Conservation (phyloP, 2,888 invertebrate genomes). For the Dynastes grantii region DNA sequence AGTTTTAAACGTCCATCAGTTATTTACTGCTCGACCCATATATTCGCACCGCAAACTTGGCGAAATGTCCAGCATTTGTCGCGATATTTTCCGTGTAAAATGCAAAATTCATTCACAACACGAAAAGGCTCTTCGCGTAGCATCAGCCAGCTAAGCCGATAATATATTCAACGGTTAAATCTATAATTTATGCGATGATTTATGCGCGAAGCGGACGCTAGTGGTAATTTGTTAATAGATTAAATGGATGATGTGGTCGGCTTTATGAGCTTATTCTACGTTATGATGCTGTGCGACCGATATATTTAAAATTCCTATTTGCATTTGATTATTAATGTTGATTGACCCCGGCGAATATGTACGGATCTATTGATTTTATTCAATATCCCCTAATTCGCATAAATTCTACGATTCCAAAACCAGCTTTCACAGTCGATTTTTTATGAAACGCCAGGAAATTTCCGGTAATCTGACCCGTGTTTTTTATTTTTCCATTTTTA, state of each 20-base stretch:
- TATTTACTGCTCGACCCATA: conserved; percentile 15
- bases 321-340: conserved; percentile 41
- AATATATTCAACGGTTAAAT: conserved; percentile 64
- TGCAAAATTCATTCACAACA: conserved; percentile 58
- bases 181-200: conserved; percentile 66
- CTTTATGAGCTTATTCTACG: conserved; percentile 54
- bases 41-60: conserved; percentile 27
- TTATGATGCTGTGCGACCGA: conserved; percentile 29
- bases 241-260: conserved; percentile 59
- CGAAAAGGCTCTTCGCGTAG: conserved; percentile 60
- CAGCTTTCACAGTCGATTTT: too few relatives aligned
- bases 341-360: conserved; percentile 32
- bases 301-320: conserved; percentile 43
- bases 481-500: too few relatives aligned
- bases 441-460: neutral
- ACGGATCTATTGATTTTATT: conserved; percentile 30
- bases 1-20: conserved; percentile 33
- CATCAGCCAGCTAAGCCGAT: conserved; percentile 59
- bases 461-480: neutral
- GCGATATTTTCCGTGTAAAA: conserved; percentile 42
- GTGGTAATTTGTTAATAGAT: conserved; percentile 65
- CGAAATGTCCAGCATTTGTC: conserved; percentile 41
- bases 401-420: conserved; percentile 9
- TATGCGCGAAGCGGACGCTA: conserved; percentile 59
- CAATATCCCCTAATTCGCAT: conserved; percentile 29